Percentiles rank a stretch among this genome's conserved stretches.
Conservation (phyloP, 2,113 vertebrate genomes). For the Cebidichthys violaceus region DNA sequence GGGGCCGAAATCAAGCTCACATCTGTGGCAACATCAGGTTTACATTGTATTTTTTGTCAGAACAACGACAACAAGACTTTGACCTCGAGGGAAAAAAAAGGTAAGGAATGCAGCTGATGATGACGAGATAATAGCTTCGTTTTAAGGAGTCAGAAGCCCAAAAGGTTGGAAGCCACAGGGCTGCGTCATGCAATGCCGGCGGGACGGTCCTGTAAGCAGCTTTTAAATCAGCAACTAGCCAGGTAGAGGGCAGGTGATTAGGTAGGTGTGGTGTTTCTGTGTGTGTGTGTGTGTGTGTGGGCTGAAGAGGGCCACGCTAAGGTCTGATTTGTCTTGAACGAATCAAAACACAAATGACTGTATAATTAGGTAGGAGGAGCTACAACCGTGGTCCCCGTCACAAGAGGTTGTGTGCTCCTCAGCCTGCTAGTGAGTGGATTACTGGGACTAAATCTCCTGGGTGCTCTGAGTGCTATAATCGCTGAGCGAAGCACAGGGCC, state of each 20-base stretch:
- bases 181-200: neutral
- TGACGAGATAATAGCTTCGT: neutral
- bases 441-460: conserved; percentile 83
- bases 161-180: neutral
- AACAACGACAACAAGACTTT: neutral
- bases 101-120: neutral
- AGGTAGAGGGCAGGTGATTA: neutral
- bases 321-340: conserved; percentile 19
- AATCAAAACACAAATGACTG: conserved; percentile 42
- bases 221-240: neutral
- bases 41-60: neutral
- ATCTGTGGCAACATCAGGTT: neutral
- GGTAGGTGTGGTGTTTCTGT: neutral
- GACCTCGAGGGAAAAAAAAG: neutral
- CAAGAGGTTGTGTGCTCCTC: conserved; percentile 68
- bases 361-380: conserved; percentile 47
- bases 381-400: conserved; percentile 32
- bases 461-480: conserved; percentile 85
- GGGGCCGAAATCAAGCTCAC: neutral
- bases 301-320: conserved; percentile 15
- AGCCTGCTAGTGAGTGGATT: conserved; percentile 80
- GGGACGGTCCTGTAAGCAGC: neutral
- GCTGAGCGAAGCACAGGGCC: conserved; percentile 73
- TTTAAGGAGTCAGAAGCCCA: neutral
- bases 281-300: neutral